Base-by-base conservation (phyloP, 2,888 invertebrate genomes). In the Phyto melanocephala region DNA sequence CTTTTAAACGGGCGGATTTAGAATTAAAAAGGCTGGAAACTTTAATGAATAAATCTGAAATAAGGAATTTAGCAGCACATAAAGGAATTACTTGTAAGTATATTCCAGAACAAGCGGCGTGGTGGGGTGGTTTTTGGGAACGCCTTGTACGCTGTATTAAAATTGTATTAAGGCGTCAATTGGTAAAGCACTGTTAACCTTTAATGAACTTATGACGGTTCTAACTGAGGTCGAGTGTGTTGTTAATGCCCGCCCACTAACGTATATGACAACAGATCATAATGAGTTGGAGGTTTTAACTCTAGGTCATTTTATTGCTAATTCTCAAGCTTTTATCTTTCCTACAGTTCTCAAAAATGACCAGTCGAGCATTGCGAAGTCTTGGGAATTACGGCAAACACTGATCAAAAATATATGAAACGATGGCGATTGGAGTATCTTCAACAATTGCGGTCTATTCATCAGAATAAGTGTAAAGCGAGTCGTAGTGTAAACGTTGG, bases 101-200 rank as follows among this genome's bases (percentile, higher is more conserved):
- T 67, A 81, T 81, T 13, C 78, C 68, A 0, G 81, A 85, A 58
- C 52, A 72, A 72, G 85, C 78, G 5, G 81, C 81, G 15, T 80
- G 81, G 82, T 84, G 81, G 84, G 80, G 75, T 11, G 83, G 80
- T 24, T 83, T 83, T 62, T 79, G 81, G 84, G 81, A 84, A 37
- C 74, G 76, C 13, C 58, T 83, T 8, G 82, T 83, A 0, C 35
- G 78, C 11, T 79, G 70, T 11, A 40, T 83, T 0, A 85, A 84
- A 22, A 72, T 42, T 79, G 62, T 2, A 37, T 84, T 5, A 84
- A 85, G 22, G 81, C 83, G 6, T 63, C 68, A 15, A 81, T 83
- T 24, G 82, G 84, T 37, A 84, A 79, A 68, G 70, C 60, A 13
- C 17, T 72, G 10, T 47, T 81, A 15, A 63, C 56, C 10, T 62